Evolutionary conservation across 2,888 invertebrate species (phyloP), one percentile per base, ranked within the genome.

Genomic region (Polylopha cassiicola): DNA sequence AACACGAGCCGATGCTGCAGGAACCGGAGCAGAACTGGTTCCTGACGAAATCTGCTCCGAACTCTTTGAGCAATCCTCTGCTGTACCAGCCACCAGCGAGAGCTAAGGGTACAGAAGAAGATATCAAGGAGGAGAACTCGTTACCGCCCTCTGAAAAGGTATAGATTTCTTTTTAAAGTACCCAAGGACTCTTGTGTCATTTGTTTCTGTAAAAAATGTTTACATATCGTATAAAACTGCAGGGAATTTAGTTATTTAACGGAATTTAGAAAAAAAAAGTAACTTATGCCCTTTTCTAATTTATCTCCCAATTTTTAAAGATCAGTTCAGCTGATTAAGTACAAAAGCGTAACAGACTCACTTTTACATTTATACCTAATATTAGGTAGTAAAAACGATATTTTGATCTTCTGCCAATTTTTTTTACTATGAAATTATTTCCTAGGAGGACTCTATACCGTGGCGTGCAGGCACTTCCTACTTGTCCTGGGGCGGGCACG

Each of bases 41-140:
- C 55, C 71, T 95, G 17, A 93, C 93, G 39, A 89, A 92, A 55
- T 93, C 93, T 7, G 92, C 92, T 1, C 93, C 93, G 1, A 93
- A 91, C 65, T 93, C 93, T 0, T 70, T 94, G 55, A 91, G 91
- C 53, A 91, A 90, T 54, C 89, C 87, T 1, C 64, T 86, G 43
- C 51, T 84, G 52, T 72, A 69, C 52, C 61, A 72, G 50, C 67
- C 70, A 22, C 66, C 72, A 1, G 48, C 64, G 6, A 71, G 74
- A 17, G 65, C 67, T 6, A 80, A 78, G 16, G 66, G 55, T 5
- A 51, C 55, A 2, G 80, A 79, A 10, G 74, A 74, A 7, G 71
- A 75, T 43, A 66, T 64, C 9, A 79, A 79, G 13, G 80, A 86
- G 20, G 79, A 84, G 33, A 71, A 76, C 6, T 64, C 73, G 1